A percentile compares a stretch with the other conserved stretches of the same genome.
Conservation (phyloP, 2,797 vertebrate genomes). For the Tachyglossus aculeatus region DNA sequence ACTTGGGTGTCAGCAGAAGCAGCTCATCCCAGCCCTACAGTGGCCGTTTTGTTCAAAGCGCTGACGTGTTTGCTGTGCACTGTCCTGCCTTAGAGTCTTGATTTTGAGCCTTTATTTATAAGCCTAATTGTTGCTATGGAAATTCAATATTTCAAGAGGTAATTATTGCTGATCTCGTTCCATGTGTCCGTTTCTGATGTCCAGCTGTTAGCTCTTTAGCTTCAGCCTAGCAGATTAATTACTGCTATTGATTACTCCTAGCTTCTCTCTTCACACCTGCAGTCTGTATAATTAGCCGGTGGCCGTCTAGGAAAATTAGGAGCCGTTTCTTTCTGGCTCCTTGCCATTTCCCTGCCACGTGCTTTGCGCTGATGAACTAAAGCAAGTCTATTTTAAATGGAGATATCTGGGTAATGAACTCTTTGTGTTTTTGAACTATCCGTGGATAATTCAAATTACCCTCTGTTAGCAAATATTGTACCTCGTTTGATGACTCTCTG, state of each 20-base stretch:
- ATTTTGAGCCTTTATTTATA: constrained; percentile 80
- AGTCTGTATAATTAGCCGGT: constrained; percentile 84
- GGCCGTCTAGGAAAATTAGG: constrained; percentile 85
- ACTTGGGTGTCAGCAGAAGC: constrained; percentile 48
- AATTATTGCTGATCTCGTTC: constrained; percentile 87
- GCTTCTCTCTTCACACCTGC: constrained; percentile 86
- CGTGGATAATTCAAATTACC: constrained; percentile 69
- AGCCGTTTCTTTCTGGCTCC: constrained; percentile 82
- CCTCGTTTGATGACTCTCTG: constrained; percentile 54
- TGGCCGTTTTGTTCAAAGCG: constrained; percentile 72
- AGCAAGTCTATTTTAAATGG: constrained; percentile 81
- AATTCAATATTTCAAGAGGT: constrained; percentile 87
- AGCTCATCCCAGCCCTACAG: too few species aligned
- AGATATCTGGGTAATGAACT: constrained; percentile 77
- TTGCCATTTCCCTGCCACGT: constrained; percentile 81
- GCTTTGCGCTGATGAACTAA: constrained; percentile 77
- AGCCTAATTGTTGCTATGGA: constrained; percentile 85
- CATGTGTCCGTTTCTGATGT: constrained; percentile 86
- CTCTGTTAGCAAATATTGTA: constrained; percentile 70
- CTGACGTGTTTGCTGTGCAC: constrained; percentile 73
- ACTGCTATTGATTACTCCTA: constrained; percentile 88
- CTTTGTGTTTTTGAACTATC: constrained; percentile 73
- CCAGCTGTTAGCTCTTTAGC: constrained; percentile 88
- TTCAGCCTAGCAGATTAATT: constrained; percentile 87
- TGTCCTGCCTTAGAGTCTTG: constrained; percentile 72